Evolutionary conservation across 2,113 vertebrate genomes (phyloP).

Genomic region (Lepidothrix coronata): DNA sequence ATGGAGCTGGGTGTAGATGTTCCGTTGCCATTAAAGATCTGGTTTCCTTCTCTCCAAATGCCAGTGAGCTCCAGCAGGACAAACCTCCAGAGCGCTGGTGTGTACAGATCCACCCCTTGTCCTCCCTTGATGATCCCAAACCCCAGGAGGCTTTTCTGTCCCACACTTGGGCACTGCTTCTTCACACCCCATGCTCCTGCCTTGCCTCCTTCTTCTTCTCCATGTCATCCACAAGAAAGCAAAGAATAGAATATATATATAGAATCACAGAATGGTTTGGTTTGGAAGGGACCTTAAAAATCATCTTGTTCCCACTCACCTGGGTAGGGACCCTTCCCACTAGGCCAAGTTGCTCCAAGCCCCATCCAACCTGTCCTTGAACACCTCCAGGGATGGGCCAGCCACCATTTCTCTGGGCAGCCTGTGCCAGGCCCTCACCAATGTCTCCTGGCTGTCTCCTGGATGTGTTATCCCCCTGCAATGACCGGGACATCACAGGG

Average conservation of each 20-base stretch:
- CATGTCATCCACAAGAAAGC: not conserved
- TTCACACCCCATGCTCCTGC: not conserved
- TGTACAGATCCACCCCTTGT: no score
- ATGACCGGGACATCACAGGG: not conserved
- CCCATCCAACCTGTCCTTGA: accelerated
- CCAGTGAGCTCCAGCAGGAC: accelerated
- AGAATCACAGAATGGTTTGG: not conserved
- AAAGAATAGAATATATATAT: not conserved
- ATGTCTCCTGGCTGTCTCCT: not conserved
- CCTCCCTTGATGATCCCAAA: not conserved
- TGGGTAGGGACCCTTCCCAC: accelerated
- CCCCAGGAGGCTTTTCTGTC: not conserved
- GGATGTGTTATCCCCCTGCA: not conserved
- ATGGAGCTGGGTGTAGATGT: not conserved
- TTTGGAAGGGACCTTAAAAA: not conserved
- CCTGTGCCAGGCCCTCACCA: not conserved
- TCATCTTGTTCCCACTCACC: accelerated
- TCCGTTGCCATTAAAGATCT: not conserved
- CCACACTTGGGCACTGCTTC: not conserved
- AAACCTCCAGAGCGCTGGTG: not conserved
- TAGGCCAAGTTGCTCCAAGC: not conserved
- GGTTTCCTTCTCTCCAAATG: not conserved
- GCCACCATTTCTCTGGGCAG: not conserved
- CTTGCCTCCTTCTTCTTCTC: not conserved
- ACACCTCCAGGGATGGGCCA: not conserved